Base-by-base conservation (phyloP, 2,797 vertebrate genomes). In the Ctenopoma kingsleyae region DNA sequence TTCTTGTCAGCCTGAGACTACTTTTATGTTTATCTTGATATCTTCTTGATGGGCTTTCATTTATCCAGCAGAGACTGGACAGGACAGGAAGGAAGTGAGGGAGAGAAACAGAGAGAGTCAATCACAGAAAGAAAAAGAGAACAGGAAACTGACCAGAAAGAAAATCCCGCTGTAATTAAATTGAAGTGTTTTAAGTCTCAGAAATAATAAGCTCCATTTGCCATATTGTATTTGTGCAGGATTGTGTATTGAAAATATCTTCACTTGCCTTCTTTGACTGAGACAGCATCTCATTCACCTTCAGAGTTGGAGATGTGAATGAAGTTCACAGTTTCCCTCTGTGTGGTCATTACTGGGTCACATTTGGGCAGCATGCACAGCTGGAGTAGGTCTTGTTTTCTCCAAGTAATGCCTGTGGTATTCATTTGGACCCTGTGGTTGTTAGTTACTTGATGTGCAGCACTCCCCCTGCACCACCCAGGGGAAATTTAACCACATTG, bases 1-100 rank as follows among this genome's bases (percentile, higher is more conserved):
- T 95, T 93, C 92, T 89, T 92, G 93, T 94, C 93, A 91, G 75
- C 85, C 81, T 86, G 61, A 71, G 81, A 90, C 81, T 71, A 74
- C 87, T 85, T 90, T 91, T 83, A 91, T 94, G 86, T 93, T 93
- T 92, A 92, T 93, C 90, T 93, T 93, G 87, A 91, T 91, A 89
- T 91, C 88, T 89, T 68, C 76, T 81, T 91, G 90, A 93, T 92
- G 83, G 77, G 61, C 74, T 85, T 88, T 89, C 83, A 89, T 93
- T 91, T 87, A 83, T 90, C 87, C 84, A 61, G 55, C 70, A 81
- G 36, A 47, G 84, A 78, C 70, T 1, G 65, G 79, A 81, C 81
- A 32, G 55, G 55, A 68, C 58, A 50, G 73, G 46, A 74, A 73
- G 66, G 54, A 23, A 71, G 32, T 32, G 46, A 63, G 35, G 5